Percentiles rank a stretch among this genome's conserved stretches.
Evolutionary conservation across 2,113 vertebrate species (phyloP).

Genomic region (Phyllostomus hastatus): DNA sequence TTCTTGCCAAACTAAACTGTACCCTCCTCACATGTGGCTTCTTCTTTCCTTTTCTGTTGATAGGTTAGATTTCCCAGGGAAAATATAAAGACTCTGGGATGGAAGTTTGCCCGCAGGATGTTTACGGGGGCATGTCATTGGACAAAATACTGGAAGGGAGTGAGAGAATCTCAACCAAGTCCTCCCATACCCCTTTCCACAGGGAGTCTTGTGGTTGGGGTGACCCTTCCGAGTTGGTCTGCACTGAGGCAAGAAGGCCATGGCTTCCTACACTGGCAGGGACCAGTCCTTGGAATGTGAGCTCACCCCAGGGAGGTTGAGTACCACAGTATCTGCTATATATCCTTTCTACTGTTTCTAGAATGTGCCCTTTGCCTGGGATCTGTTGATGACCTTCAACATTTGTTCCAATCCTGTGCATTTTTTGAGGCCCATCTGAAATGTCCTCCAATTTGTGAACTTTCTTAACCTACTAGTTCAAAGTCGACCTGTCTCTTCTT

Average conservation of each 20-base stretch:
- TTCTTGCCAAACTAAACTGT: background rate
- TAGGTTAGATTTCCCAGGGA: background rate
- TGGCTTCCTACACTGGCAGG: background rate
- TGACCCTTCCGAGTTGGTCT: background rate
- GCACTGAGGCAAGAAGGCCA: background rate
- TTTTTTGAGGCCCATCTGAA: background rate
- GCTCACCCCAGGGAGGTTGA: fast-evolving
- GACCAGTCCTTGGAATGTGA: background rate
- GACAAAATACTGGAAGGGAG: background rate
- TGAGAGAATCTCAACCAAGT: background rate
- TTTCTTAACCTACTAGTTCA: background rate
- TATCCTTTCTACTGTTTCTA: background rate
- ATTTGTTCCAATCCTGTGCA: background rate
- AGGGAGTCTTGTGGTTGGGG: fast-evolving
- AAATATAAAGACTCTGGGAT: background rate
- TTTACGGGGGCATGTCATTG: background rate
- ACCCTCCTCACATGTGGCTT: background rate
- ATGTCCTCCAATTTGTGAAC: background rate
- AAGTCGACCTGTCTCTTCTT: background rate
- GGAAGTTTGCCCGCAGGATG: background rate
- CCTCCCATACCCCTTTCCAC: background rate
- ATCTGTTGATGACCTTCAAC: background rate
- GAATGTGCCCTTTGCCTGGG: background rate
- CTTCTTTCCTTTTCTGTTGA: background rate
- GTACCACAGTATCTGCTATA: background rate